Evolutionary conservation across 2,888 invertebrate genomes (phyloP), one percentile per base, ranked within the genome.

Genomic region (Dorcus hopei): DNA sequence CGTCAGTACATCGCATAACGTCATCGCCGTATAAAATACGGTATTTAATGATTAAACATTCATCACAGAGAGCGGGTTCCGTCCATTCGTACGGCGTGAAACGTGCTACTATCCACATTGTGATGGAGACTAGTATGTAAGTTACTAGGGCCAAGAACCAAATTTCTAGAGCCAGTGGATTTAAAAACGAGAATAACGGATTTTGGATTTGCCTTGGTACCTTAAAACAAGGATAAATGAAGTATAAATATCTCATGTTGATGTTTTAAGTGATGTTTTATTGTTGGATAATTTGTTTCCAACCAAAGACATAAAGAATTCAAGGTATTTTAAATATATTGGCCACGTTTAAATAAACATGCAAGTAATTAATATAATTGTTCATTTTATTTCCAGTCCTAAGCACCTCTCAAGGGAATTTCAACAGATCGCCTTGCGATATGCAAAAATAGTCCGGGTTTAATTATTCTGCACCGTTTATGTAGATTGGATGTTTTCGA

Each of bases 71-170:
- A 52, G 79, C 79, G 2, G 83, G 82, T 68, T 85, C 83, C 68
- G 87, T 85, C 90, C 90, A 90, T 78, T 94, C 93, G 74, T 87
- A 86, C 8, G 94, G 93, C 26, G 90, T 90, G 77, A 94, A 91
- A 63, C 91, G 82, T 47, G 93, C 93, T 65, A 93, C 88, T 67
- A 93, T 87, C 85, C 93, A 94, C 71, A 95, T 87, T 43, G 89
- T 88, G 69, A 89, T 77, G 41, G 89, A 88, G 64, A 93, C 92
- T 68, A 91, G 82, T 60, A 91, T 80, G 79, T 93, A 94, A 61
- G 91, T 91, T 57, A 86, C 86, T 61, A 88, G 80, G 77, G 91
- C 88, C 75, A 87, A 87, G 62, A 91, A 80, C 93, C 94, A 94
- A 71, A 94, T 93, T 77, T 93, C 89, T 65, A 89, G 83, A 2